Evolutionary conservation across 1,140 invertebrate species (phyloP).

Genomic region (Lucilia sericata): DNA sequence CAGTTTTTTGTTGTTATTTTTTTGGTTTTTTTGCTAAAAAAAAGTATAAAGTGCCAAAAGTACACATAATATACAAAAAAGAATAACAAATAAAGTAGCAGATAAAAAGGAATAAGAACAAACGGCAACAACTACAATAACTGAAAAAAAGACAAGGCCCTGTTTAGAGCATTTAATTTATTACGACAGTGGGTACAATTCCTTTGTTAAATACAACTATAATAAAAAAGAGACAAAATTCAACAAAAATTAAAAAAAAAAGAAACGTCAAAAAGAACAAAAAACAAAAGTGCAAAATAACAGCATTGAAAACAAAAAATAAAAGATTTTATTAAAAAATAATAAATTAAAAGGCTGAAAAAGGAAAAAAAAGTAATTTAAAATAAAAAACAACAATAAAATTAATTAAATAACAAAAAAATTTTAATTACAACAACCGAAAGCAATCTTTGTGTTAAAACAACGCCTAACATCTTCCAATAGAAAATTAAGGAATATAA

Average conservation of each 20-base stretch:
- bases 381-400: not conserved
- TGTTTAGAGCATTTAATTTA: slow-evolving; percentile 29
- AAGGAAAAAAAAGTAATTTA: not conserved
- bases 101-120: not conserved
- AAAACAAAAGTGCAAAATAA: not conserved
- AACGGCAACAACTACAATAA: not conserved
- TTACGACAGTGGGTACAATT: not conserved
- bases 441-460: slow-evolving; percentile 40
- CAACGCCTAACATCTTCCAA: slow-evolving; percentile 32
- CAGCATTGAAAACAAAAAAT: not conserved
- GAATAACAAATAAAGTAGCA: not conserved
- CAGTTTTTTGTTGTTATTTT: slow-evolving; percentile 15
- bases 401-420: not conserved
- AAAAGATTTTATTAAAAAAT: not conserved
- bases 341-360: not conserved
- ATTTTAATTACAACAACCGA: not conserved
- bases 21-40: not conserved
- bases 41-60: slow-evolving; percentile 37
- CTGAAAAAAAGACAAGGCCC: slow-evolving; percentile 38
- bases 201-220: not conserved
- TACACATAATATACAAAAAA: not conserved
- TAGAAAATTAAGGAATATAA: slow-evolving; percentile 3
- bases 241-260: not conserved
- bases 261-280: slow-evolving; percentile 2
- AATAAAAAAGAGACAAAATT: not conserved